phyloP scores from a whole-genome alignment of 2,888 invertebrate genomes.

The Amblyjoppa proteus region DNA sequence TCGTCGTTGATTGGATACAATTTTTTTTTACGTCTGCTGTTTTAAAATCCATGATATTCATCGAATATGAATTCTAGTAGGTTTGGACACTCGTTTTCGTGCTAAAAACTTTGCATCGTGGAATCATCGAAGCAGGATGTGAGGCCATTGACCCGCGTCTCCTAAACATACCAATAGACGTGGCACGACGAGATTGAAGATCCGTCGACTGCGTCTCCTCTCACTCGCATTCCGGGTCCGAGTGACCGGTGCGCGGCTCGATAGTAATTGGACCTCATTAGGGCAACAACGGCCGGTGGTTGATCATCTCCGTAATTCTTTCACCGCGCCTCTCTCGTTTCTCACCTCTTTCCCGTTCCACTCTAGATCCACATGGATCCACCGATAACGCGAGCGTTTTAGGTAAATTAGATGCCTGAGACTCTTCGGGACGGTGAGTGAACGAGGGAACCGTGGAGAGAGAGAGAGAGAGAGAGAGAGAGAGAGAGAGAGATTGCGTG shows the following conservation, averaged over 20 bases:
- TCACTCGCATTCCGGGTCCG: conserved; percentile 73
- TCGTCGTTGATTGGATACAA: conserved; percentile 12
- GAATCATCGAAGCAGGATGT: conserved; percentile 54
- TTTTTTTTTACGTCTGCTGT: not conserved
- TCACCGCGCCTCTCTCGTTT: conserved; percentile 16
- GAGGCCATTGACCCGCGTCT: conserved; percentile 76
- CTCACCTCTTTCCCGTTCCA: conserved; percentile 24
- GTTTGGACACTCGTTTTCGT: not conserved
- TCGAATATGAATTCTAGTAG: not conserved
- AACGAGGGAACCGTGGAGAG: conserved; percentile 24
- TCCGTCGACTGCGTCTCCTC: conserved; percentile 67
- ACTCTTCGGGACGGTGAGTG: conserved; percentile 5
- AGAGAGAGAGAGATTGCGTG: conserved; percentile 24
- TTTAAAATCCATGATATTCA: not conserved
- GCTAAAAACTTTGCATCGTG: not conserved
- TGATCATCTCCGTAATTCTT: conserved; percentile 54
- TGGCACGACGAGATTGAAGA: conserved; percentile 76
- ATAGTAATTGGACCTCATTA: conserved; percentile 82
- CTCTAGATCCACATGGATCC: conserved; percentile 11
- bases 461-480: conserved; percentile 15
- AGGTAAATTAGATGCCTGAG: conserved; percentile 75
- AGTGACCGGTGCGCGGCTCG: conserved; percentile 77
- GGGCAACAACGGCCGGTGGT: conserved; percentile 78
- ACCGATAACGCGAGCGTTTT: conserved; percentile 71
- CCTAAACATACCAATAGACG: conserved; percentile 72